Conservation (phyloP, 1,140 invertebrate species). For the Macrotrachela quadricornifera region DNA sequence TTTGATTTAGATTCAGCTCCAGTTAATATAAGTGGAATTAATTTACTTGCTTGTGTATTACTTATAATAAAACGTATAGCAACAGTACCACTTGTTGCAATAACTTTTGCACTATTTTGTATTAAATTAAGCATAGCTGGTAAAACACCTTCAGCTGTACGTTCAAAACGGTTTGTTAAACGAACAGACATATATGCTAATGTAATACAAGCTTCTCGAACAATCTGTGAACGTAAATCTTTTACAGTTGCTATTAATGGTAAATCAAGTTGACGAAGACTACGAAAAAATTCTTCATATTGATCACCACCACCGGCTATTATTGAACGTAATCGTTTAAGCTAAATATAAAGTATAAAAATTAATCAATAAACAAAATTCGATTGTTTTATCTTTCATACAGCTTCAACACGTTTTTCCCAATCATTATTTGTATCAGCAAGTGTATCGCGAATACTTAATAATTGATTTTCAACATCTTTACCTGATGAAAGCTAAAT, state of each 20-base stretch:
- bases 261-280: conserved; percentile 54
- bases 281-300: conserved; percentile 56
- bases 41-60: conserved; percentile 15
- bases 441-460: conserved; percentile 48
- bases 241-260: conserved; percentile 60
- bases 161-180: conserved; percentile 57
- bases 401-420: conserved; percentile 69
- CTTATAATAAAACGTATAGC: conserved; percentile 68
- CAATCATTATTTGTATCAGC: conserved; percentile 62
- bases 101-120: conserved; percentile 84
- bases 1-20: conserved; percentile 51
- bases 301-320: conserved; percentile 48
- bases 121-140: conserved; percentile 66
- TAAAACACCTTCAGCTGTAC: conserved; percentile 57
- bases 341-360: conserved; percentile 29
- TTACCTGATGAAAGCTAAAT: conserved; percentile 50
- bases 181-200: conserved; percentile 64
- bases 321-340: conserved; percentile 61
- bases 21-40: background rate
- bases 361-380: background rate
- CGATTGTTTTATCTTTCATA: conserved; percentile 32
- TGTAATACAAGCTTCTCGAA: conserved; percentile 77
- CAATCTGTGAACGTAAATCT: conserved; percentile 71
- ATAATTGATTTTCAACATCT: conserved; percentile 61
- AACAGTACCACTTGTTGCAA: conserved; percentile 65